Evolutionary conservation across 2,113 vertebrate species (phyloP).

Genomic region (Antigone vipio): DNA sequence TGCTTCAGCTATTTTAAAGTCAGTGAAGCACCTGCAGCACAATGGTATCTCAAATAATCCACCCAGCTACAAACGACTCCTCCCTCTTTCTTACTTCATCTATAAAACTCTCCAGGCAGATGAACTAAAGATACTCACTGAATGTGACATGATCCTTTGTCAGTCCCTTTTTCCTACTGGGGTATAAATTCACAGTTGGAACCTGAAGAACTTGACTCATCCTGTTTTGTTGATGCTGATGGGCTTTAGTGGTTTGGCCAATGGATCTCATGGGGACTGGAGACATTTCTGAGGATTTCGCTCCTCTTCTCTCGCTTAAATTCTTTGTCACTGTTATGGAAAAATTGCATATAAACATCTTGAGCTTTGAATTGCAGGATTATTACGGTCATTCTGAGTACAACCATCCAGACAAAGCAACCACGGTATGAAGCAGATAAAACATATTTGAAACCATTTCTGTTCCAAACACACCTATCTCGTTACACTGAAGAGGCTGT

Average conservation of each 20-base stretch:
- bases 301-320: slow-evolving; percentile 85
- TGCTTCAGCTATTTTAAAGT: background rate
- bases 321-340: slow-evolving; percentile 87
- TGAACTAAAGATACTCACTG: slow-evolving; percentile 75
- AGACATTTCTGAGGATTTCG: slow-evolving; percentile 88
- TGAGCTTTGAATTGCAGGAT: background rate
- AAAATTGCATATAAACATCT: slow-evolving; percentile 1
- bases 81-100: background rate
- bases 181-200: slow-evolving; percentile 89
- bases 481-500: background rate
- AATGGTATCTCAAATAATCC: background rate
- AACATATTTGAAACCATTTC: background rate
- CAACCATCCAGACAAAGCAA: background rate
- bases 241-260: slow-evolving; percentile 78
- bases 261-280: slow-evolving; percentile 86
- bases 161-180: slow-evolving; percentile 88
- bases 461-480: background rate
- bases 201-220: slow-evolving; percentile 94
- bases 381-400: background rate
- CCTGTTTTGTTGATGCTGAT: slow-evolving; percentile 84
- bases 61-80: background rate
- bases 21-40: background rate
- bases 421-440: background rate
- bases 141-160: slow-evolving; percentile 80
- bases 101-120: background rate